Conservation (phyloP, 2,113 vertebrate species). For the Daphoenositta chrysoptera region DNA sequence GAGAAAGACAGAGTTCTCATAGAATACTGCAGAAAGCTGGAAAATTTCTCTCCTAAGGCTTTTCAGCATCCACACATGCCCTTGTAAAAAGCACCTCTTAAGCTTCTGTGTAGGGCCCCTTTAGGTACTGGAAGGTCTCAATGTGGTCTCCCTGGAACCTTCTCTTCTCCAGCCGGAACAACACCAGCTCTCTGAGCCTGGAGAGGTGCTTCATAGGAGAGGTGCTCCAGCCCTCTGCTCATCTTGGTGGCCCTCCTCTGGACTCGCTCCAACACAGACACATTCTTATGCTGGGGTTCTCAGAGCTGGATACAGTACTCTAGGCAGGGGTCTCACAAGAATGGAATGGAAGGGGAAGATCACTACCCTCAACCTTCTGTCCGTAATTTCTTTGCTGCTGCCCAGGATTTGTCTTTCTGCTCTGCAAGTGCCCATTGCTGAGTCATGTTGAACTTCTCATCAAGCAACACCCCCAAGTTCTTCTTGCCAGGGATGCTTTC, state of each 20-base stretch:
- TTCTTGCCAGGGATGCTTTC: background rate
- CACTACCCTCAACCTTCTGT: background rate
- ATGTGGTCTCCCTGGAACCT: background rate
- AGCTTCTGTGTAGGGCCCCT: background rate
- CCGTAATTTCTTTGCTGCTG: background rate
- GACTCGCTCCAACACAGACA: rapidly evolving
- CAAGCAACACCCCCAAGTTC: background rate
- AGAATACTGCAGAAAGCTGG: no score
- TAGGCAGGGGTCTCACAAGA: background rate
- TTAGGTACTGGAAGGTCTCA: background rate
- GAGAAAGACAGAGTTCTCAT: no score
- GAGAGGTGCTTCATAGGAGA: background rate
- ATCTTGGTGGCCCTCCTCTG: background rate
- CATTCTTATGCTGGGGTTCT: background rate
- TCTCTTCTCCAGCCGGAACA: background rate
- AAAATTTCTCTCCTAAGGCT: no score
- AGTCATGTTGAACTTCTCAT: background rate
- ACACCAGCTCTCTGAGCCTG: background rate
- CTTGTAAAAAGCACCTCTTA: background rate
- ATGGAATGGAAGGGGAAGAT: background rate
- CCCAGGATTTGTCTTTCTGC: background rate
- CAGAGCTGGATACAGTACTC: background rate
- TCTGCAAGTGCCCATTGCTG: background rate
- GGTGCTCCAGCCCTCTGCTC: background rate
- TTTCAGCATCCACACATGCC: no score